Evolutionary conservation across 2,888 invertebrate genomes (phyloP).

Genomic region (Beris chalybata): DNA sequence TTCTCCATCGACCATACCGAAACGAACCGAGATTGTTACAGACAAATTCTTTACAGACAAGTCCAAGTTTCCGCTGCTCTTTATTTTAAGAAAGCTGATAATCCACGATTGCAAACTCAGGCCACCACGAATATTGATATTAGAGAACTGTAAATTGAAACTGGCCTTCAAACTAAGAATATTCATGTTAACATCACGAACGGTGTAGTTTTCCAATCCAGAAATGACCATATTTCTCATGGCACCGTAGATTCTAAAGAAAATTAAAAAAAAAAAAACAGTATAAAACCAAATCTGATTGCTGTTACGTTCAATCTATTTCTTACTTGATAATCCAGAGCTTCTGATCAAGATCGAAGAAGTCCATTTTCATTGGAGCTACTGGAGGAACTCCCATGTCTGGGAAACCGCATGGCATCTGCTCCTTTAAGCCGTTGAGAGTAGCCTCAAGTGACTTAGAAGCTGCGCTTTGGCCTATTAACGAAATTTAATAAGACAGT

Average conservation of each 20-base stretch:
- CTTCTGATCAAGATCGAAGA: conserved; percentile 39
- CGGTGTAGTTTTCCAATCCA: conserved; percentile 15
- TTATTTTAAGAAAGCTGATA: conserved; percentile 22
- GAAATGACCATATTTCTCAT: background rate
- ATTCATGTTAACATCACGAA: conserved; percentile 15
- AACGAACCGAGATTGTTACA: background rate
- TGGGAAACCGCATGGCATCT: conserved; percentile 52
- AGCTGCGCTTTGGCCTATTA: conserved; percentile 13
- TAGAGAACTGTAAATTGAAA: conserved; percentile 7
- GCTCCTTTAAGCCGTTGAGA: conserved; percentile 43
- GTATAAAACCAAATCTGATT: background rate
- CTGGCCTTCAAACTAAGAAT: conserved; percentile 20
- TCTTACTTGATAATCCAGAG: conserved; percentile 26
- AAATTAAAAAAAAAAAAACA: conserved; percentile 7
- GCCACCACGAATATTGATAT: conserved; percentile 2
- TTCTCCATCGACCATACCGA: conserved; percentile 24
- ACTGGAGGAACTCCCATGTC: conserved; percentile 49
- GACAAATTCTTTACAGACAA: conserved; percentile 17
- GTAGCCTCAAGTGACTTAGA: conserved; percentile 42
- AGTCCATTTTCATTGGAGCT: conserved; percentile 51
- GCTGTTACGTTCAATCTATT: background rate
- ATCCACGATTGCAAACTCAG: conserved; percentile 17
- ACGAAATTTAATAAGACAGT: background rate
- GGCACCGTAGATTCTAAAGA: conserved; percentile 15
- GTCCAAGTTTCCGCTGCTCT: conserved; percentile 15